Evolutionary conservation across 2,113 vertebrate genomes (phyloP).

Genomic region (Chloebia gouldiae): DNA sequence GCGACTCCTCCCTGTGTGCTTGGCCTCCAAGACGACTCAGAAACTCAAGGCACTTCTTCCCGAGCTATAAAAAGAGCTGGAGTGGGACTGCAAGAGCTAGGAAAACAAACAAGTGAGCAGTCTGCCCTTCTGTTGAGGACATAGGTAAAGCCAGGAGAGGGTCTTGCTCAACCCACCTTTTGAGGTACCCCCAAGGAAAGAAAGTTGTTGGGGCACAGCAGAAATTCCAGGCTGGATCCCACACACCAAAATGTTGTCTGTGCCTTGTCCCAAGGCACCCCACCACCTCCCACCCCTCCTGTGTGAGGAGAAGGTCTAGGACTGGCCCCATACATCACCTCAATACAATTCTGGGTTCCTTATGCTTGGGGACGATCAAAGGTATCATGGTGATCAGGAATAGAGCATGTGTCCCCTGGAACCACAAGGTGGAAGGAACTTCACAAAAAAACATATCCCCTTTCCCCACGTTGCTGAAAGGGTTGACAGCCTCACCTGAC

Average conservation of each 20-base stretch:
- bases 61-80: slow-evolving; percentile 27
- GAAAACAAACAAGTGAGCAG: slow-evolving; percentile 12
- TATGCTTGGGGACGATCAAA: not conserved
- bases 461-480: not conserved
- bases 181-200: not conserved
- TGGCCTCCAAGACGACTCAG: not conserved
- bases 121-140: not conserved
- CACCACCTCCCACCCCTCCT: not conserved
- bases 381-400: not conserved
- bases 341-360: not conserved
- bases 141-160: not conserved
- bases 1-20: slow-evolving; percentile 2
- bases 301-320: not conserved
- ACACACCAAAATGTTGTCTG: not conserved
- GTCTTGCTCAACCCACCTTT: not conserved
- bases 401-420: not conserved
- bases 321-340: not conserved
- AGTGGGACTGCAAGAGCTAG: not conserved
- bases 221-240: not conserved
- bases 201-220: not conserved
- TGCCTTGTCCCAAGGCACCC: accelerated
- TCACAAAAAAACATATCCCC: accelerated
- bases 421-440: not conserved
- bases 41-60: slow-evolving; percentile 26
- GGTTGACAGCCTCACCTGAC: not conserved